Conservation (phyloP, 1,140 invertebrate species). For the Drosophila seguyi region DNA sequence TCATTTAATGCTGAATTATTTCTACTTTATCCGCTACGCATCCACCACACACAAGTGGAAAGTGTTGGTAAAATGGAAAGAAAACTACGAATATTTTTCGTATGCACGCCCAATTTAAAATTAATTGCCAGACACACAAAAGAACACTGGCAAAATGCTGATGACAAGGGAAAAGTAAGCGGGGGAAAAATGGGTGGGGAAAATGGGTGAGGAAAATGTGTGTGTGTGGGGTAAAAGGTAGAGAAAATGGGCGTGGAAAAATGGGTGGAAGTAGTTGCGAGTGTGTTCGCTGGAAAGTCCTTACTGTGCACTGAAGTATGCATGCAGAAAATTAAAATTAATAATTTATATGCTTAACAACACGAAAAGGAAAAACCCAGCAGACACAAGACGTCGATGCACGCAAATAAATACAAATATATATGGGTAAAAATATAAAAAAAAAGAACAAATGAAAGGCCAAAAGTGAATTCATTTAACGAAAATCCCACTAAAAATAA, state of each 20-base stretch:
- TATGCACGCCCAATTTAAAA: conserved; percentile 85
- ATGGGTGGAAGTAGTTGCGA: conserved; percentile 36
- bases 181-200: conserved; percentile 5
- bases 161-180: conserved; percentile 31
- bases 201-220: conserved; percentile 13
- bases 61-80: conserved; percentile 67
- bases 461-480: conserved; percentile 69
- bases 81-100: conserved; percentile 83
- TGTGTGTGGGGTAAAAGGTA: conserved; percentile 12
- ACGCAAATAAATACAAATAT: conserved; percentile 48
- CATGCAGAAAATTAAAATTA: conserved; percentile 85
- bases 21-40: conserved; percentile 25
- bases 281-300: conserved; percentile 36
- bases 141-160: conserved; percentile 64
- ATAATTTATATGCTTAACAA: conserved; percentile 81
- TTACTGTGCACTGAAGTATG: conserved; percentile 75
- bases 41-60: conserved; percentile 9
- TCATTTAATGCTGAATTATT: conserved; percentile 47
- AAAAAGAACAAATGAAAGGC: conserved; percentile 33
- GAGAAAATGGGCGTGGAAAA: conserved; percentile 24
- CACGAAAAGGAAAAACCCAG: conserved; percentile 12
- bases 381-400: conserved; percentile 38
- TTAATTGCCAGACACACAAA: conserved; percentile 85
- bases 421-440: conserved; percentile 13
- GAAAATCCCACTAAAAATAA: conserved; percentile 51